These are phyloP conservation scores for Dasypogon diadema DNA, from an alignment of 2,888 invertebrate species.

Conservation along the genomic window DNA sequence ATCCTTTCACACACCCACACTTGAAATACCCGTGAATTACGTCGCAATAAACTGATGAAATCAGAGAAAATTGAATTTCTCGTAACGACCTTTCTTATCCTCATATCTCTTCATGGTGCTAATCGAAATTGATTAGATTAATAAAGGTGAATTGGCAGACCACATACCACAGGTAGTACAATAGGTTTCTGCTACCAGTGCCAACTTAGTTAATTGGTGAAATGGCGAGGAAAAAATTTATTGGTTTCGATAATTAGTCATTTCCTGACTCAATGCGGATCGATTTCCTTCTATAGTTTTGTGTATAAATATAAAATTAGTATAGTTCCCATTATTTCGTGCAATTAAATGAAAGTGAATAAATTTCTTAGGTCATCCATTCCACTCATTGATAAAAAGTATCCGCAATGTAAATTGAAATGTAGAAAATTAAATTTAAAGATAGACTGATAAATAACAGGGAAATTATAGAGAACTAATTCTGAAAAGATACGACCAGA, in stretches of 20 bases:
- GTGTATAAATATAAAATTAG: too few relatives aligned
- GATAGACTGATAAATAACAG: too few relatives aligned
- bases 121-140: conserved; percentile 42
- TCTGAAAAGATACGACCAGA: too few relatives aligned
- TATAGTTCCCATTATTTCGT: too few relatives aligned
- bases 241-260: conserved; percentile 41
- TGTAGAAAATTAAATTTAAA: too few relatives aligned
- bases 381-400: too few relatives aligned
- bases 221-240: conserved; percentile 42
- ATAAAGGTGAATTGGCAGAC: conserved; percentile 40
- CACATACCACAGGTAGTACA: conserved; percentile 38
- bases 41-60: conserved; percentile 32
- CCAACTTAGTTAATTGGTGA: conserved; percentile 39
- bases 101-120: conserved; percentile 41
- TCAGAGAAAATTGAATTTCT: conserved; percentile 40
- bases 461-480: too few relatives aligned
- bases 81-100: conserved; percentile 44
- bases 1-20: conserved; percentile 27
- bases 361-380: too few relatives aligned
- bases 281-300: not conserved
- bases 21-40: not conserved
- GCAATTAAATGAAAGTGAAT: too few relatives aligned
- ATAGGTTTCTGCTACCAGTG: conserved; percentile 35
- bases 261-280: conserved; percentile 21
- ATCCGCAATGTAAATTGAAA: too few relatives aligned